These are phyloP conservation scores for Chalcosyrphus nemorum DNA, from an alignment of 2,888 invertebrate species.

Conservation along the genomic window DNA sequence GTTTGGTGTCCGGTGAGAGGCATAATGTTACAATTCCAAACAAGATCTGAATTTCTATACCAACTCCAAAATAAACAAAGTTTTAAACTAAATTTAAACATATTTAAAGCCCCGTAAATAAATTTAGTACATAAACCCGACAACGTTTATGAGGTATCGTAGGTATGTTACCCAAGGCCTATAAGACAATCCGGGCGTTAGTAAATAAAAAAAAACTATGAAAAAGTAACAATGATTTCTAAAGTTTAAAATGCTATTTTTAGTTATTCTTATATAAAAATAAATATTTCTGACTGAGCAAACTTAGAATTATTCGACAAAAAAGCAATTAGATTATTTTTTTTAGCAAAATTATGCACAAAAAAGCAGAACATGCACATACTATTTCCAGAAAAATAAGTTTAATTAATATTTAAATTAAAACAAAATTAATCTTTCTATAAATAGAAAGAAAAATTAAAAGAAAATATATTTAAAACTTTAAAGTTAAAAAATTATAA, in stretches of 20 bases:
- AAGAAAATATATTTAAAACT: conserved; percentile 24
- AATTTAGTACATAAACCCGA: too few relatives aligned
- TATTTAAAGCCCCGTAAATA: too few relatives aligned
- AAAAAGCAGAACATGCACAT: conserved; percentile 53
- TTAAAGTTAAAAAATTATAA: conserved; percentile 23
- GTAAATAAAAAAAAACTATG: not conserved
- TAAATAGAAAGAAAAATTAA: conserved; percentile 22
- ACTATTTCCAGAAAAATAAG: not conserved
- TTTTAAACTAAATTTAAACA: too few relatives aligned
- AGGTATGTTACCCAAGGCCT: not conserved
- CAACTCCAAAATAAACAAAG: too few relatives aligned
- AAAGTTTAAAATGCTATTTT: not conserved
- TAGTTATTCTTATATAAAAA: not conserved
- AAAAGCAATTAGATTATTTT: conserved; percentile 12
- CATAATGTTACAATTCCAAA: too few relatives aligned
- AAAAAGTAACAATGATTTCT: not conserved
- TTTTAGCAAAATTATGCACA: conserved; percentile 31
- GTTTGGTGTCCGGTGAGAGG: too few relatives aligned
- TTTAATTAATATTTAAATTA: not conserved
- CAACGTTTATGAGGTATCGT: not conserved
- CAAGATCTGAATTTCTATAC: too few relatives aligned
- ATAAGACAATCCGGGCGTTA: not conserved
- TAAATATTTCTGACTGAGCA: not conserved
- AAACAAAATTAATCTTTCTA: conserved; percentile 24
- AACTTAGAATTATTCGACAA: conserved; percentile 58